phyloP scores from a whole-genome alignment of 2,888 invertebrate species.

The Buathra laborator region DNA sequence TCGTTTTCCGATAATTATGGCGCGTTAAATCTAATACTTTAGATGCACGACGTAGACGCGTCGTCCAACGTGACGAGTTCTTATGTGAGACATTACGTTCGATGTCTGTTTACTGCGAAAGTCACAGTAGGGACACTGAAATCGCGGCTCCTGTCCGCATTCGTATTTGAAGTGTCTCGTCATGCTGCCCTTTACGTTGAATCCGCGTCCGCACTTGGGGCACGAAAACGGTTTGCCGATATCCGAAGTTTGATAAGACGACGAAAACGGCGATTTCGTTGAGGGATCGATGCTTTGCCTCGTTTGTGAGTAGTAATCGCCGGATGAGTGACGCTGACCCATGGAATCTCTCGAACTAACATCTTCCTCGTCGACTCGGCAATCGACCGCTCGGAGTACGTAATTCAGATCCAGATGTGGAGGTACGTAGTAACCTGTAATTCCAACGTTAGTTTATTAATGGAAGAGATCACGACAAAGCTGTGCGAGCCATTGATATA shows the following conservation, averaged over 20 bases:
- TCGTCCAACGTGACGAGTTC: slow-evolving; percentile 75
- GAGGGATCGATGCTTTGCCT: background rate
- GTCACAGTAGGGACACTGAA: slow-evolving; percentile 83
- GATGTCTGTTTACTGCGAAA: slow-evolving; percentile 82
- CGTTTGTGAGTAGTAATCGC: slow-evolving; percentile 32
- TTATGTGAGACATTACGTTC: slow-evolving; percentile 81
- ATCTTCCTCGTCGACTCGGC: slow-evolving; percentile 33
- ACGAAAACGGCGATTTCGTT: slow-evolving; percentile 25
- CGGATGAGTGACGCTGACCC: slow-evolving; percentile 23
- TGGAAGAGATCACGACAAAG: slow-evolving; percentile 9
- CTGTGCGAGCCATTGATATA: background rate
- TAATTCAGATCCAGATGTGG: slow-evolving; percentile 76
- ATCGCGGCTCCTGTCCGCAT: slow-evolving; percentile 82
- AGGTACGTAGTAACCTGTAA: slow-evolving; percentile 78
- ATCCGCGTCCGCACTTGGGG: slow-evolving; percentile 81
- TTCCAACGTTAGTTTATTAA: slow-evolving; percentile 69
- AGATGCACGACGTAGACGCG: slow-evolving; percentile 72
- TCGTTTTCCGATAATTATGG: slow-evolving; percentile 40
- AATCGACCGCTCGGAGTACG: slow-evolving; percentile 70
- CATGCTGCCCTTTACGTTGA: slow-evolving; percentile 82
- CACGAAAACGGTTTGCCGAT: slow-evolving; percentile 79
- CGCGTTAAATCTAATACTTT: slow-evolving; percentile 58
- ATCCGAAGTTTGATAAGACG: background rate
- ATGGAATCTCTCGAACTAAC: slow-evolving; percentile 29
- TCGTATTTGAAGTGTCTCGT: slow-evolving; percentile 83